phyloP scores from a whole-genome alignment of 2,888 invertebrate genomes.

The Archips crataeganus region DNA sequence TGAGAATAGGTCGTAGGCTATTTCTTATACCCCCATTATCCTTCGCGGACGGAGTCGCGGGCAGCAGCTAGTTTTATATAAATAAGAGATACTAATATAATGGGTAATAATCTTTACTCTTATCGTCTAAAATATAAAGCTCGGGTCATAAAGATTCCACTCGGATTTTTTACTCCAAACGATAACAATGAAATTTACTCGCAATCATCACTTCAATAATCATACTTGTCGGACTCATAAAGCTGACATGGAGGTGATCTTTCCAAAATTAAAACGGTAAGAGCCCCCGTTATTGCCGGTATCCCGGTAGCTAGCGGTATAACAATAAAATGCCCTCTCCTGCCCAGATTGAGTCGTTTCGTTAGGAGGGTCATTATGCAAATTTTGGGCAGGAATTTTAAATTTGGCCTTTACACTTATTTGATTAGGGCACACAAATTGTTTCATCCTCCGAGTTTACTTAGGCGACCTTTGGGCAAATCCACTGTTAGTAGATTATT shows the following conservation, averaged over 20 bases:
- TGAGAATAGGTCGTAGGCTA: too few relatives aligned
- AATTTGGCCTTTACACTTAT: constrained; percentile 71
- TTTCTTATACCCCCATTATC: too few relatives aligned
- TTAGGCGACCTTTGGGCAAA: constrained; percentile 52
- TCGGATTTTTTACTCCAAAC: constrained; percentile 22
- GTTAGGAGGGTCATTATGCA: constrained; percentile 67
- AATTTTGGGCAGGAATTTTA: constrained; percentile 68
- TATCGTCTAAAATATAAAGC: background rate
- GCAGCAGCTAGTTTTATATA: too few relatives aligned
- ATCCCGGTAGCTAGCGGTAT: constrained; percentile 51
- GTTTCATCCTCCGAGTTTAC: constrained; percentile 68
- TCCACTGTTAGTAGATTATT: constrained; percentile 56
- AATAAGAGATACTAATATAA: too few relatives aligned
- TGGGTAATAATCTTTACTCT: too few relatives aligned
- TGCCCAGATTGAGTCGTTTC: constrained; percentile 70
- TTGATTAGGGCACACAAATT: constrained; percentile 77
- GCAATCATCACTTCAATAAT: constrained; percentile 40
- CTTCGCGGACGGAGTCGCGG: too few relatives aligned
- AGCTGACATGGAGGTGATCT: constrained; percentile 35
- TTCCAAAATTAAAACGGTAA: constrained; percentile 41
- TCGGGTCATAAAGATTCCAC: background rate
- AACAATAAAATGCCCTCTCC: constrained; percentile 49
- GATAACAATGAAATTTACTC: constrained; percentile 40
- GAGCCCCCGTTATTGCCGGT: constrained; percentile 43
- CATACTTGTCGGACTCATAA: constrained; percentile 37